Base-by-base conservation (phyloP, 2,797 vertebrate species). In the Micropoecilia bifurca region DNA sequence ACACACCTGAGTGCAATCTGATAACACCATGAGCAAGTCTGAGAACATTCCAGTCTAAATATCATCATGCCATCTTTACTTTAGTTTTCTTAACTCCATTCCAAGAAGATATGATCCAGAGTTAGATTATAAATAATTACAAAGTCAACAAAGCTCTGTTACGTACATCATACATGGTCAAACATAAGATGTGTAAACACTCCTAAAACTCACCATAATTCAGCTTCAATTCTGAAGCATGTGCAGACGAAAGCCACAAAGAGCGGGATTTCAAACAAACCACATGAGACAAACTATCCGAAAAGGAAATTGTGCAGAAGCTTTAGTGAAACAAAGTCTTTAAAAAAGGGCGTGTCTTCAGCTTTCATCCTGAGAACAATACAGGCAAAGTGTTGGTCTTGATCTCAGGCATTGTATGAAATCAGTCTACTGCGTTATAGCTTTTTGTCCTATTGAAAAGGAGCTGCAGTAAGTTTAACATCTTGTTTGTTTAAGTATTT, bases 311-410 rank as follows among this genome's bases (percentile, higher is more conserved):
- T 14, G 22, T 16, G n/a, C 25, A 25, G 10, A 36, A 6, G 48
- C 39, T 75, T 43, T 59, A 73, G 45, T 71, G 46, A 79, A 75
- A 55, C 45, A 41, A 53, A 76, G 59, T 33, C 71, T 80, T 78
- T 76, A 16, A 71, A 73, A 36, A 63, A n/a, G n/a, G 76, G 79
- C 3, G 74, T 36, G 13, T 77, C 79, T 79, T 41, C 9, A 41
- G 39, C 72, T 77, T 28, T 63, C 78, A 85, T 72, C 84, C 80
- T 74, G 75, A 57, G 80, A 55, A 81, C 85, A 75, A 53, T 69
- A 48, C 63, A 53, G 20, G 45, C 79, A 30, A 57, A 33, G 33
- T 39, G 48, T 75, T 79, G 4, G 28, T 79, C 45, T 75, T 33
- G 55, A 84, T 80, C 55, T 20, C 14, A 14, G 1, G 66, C 47